Evolutionary conservation across 1,140 invertebrate genomes (phyloP).

Genomic region (Diorhabda carinulata): DNA sequence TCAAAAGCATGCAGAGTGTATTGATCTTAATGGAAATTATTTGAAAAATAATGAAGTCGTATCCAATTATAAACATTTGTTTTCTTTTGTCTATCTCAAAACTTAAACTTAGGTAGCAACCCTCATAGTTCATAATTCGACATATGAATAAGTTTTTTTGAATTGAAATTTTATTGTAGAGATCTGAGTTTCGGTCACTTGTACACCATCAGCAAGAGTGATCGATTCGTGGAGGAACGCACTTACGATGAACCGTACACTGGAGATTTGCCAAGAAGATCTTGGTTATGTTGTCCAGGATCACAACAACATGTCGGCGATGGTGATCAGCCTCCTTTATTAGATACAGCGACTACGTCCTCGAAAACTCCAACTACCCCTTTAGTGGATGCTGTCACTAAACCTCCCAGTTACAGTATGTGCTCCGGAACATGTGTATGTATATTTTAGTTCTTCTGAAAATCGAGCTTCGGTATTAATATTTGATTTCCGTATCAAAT

Average conservation of each 20-base stretch:
- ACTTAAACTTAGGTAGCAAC: too few relatives aligned
- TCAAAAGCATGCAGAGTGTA: too few relatives aligned
- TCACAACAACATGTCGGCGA: slow-evolving; percentile 36
- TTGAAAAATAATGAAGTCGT: too few relatives aligned
- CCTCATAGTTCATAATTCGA: too few relatives aligned
- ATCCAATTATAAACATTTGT: too few relatives aligned
- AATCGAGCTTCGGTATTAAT: neutral
- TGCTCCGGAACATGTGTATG: slow-evolving; percentile 44
- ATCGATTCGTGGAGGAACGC: slow-evolving; percentile 35
- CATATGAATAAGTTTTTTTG: too few relatives aligned
- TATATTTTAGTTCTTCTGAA: slow-evolving; percentile 22
- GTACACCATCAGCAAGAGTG: slow-evolving; percentile 44
- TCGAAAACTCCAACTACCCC: slow-evolving; percentile 27
- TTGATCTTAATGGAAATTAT: too few relatives aligned
- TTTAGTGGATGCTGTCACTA: slow-evolving; percentile 37
- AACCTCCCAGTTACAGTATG: slow-evolving; percentile 33
- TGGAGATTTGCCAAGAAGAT: slow-evolving; percentile 42
- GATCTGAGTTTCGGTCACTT: slow-evolving; percentile 42
- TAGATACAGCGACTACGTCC: slow-evolving; percentile 30
- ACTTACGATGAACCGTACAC: slow-evolving; percentile 47
- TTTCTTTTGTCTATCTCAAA: too few relatives aligned
- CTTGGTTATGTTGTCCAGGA: slow-evolving; percentile 47
- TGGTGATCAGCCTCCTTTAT: slow-evolving; percentile 38
- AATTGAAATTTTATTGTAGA: slow-evolving; percentile 1
- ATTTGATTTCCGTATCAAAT: neutral